These are phyloP conservation scores for Acipenser oxyrinchus DNA, from an alignment of 2,797 vertebrate genomes.

Conservation along the genomic window DNA sequence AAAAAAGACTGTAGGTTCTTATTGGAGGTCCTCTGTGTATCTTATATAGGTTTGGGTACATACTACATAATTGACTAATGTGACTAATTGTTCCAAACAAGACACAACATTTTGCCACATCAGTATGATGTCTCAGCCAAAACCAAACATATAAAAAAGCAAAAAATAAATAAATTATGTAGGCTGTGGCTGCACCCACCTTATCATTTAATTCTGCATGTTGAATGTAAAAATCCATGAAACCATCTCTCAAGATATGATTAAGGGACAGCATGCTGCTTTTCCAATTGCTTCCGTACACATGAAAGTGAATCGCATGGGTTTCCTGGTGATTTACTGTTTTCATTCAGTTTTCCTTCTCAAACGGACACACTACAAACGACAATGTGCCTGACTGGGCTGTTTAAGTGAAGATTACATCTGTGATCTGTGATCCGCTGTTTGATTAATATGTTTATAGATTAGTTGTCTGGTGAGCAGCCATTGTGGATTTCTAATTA, in stretches of 20 bases:
- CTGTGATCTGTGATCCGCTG: conserved; percentile 36
- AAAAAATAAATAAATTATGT: too few species aligned
- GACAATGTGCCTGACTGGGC: conserved; percentile 62
- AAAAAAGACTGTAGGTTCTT: too few species aligned
- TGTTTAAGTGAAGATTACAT: conserved; percentile 48
- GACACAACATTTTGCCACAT: too few species aligned
- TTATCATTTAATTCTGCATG: not conserved
- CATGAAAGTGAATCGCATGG: conserved; percentile 43
- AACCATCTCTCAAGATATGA: too few species aligned
- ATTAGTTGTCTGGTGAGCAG: conserved; percentile 48
- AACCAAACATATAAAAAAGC: too few species aligned
- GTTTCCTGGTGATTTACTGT: conserved; percentile 43
- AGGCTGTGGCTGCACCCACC: too few species aligned
- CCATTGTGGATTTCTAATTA: conserved; percentile 63
- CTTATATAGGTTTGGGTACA: too few species aligned
- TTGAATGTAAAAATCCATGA: not conserved
- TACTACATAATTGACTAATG: too few species aligned
- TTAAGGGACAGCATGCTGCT: not conserved
- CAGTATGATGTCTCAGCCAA: too few species aligned
- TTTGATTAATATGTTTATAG: conserved; percentile 65
- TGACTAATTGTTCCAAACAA: too few species aligned
- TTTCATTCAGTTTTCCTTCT: conserved; percentile 71
- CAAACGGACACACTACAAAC: conserved; percentile 61
- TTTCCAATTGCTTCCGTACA: not conserved
- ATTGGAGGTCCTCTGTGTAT: too few species aligned